Conservation (phyloP, 2,888 invertebrate genomes). For the Dicycla oo region DNA sequence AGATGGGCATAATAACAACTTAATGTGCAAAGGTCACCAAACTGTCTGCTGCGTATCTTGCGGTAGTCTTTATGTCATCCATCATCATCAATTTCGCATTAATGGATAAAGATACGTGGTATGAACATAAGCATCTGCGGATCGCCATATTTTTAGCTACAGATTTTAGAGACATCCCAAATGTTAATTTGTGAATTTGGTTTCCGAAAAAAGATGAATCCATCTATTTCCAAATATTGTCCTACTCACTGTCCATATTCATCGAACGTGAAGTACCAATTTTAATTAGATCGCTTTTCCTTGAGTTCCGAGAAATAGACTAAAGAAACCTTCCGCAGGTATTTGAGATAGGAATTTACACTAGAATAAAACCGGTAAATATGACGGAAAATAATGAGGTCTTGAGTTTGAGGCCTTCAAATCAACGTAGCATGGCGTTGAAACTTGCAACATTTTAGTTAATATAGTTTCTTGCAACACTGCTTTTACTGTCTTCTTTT, state of each 20-base stretch:
- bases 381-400: constrained; percentile 23
- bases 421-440: not conserved
- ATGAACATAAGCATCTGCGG: not conserved
- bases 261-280: constrained; percentile 17
- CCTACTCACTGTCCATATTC: not conserved
- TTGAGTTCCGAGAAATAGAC: not conserved
- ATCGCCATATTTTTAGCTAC: not conserved
- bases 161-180: not conserved
- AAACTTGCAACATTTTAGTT: no score
- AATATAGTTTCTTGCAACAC: no score
- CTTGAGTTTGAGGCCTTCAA: not conserved
- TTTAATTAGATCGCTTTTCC: constrained; percentile 19
- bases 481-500: no score
- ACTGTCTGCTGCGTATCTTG: not conserved
- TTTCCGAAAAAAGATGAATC: not conserved
- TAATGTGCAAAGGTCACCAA: not conserved
- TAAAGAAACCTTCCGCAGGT: constrained; percentile 2
- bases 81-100: constrained; percentile 1
- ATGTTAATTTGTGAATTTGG: not conserved
- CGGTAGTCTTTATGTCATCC: not conserved
- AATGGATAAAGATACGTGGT: no score
- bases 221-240: not conserved
- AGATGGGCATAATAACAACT: not conserved
- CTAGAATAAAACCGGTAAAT: constrained; percentile 24
- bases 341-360: constrained; percentile 24